phyloP scores from a whole-genome alignment of 2,888 invertebrate genomes.

The Apocheima hispidaria region DNA sequence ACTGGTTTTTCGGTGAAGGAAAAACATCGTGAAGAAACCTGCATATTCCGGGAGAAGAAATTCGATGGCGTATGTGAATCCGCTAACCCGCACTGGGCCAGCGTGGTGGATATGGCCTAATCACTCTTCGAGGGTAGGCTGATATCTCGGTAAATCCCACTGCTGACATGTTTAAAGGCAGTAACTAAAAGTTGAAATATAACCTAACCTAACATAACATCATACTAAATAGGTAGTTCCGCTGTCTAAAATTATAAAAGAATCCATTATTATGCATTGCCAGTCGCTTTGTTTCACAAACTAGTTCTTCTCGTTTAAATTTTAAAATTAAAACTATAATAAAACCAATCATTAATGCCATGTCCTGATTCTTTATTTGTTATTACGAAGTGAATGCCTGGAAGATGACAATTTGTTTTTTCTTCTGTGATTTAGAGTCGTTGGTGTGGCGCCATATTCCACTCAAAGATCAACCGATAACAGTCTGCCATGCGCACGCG shows the following conservation, averaged over 20 bases:
- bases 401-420: constrained; percentile 55
- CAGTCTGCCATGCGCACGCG: constrained; percentile 55
- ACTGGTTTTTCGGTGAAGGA: too few relatives aligned
- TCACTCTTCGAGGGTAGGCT: too few relatives aligned
- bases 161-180: too few relatives aligned
- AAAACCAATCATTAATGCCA: not conserved
- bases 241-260: constrained; percentile 30
- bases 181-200: constrained; percentile 32
- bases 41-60: too few relatives aligned
- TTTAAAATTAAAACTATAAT: constrained; percentile 17
- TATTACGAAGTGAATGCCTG: constrained; percentile 22
- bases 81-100: too few relatives aligned
- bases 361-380: constrained; percentile 7
- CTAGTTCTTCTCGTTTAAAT: constrained; percentile 29
- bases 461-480: constrained; percentile 60
- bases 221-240: constrained; percentile 18
- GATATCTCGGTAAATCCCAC: too few relatives aligned
- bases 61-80: too few relatives aligned
- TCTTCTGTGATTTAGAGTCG: constrained; percentile 68
- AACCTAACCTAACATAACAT: constrained; percentile 27
- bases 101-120: too few relatives aligned
- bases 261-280: constrained; percentile 19
- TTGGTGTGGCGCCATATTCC: constrained; percentile 66
- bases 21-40: too few relatives aligned
- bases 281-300: constrained; percentile 34